Evolutionary conservation across 30 jellyfish, hydroid and myxozoan genomes (phyloP).

Genomic region (Morbakka virulenta): DNA sequence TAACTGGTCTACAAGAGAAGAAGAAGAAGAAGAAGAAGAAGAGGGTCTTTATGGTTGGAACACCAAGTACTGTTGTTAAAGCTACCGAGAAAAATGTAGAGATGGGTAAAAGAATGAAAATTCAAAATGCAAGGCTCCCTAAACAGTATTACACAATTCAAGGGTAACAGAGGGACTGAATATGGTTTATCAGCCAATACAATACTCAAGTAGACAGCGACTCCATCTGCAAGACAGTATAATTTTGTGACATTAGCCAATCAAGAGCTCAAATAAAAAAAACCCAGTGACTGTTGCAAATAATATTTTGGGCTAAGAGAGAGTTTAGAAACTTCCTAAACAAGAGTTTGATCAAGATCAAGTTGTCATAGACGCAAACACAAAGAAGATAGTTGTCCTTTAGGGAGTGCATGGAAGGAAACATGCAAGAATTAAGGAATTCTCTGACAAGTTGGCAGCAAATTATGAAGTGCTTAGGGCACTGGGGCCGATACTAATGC

Average conservation of each 20-base stretch:
- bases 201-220: neutral
- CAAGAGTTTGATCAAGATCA: slow-evolving; percentile 29
- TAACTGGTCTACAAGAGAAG: neutral
- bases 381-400: slow-evolving; percentile 9
- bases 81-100: neutral
- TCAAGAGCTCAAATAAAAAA: neutral
- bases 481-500: slow-evolving; percentile 22
- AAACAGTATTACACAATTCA: neutral
- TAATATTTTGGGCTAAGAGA: neutral
- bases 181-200: neutral
- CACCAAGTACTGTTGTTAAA: neutral
- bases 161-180: neutral
- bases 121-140: neutral
- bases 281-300: neutral
- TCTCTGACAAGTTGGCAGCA: slow-evolving; percentile 2
- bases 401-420: neutral
- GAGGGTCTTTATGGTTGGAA: neutral
- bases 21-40: neutral
- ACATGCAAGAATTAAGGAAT: slow-evolving; percentile 2
- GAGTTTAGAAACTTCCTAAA: neutral
- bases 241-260: neutral
- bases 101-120: neutral
- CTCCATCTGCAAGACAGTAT: neutral
- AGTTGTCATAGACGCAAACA: slow-evolving; percentile 14
- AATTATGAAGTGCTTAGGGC: slow-evolving; percentile 17